A percentile compares a stretch with the other conserved stretches of the same genome.
Conservation (phyloP, 2,113 vertebrate species). For the Glareola pratincola region DNA sequence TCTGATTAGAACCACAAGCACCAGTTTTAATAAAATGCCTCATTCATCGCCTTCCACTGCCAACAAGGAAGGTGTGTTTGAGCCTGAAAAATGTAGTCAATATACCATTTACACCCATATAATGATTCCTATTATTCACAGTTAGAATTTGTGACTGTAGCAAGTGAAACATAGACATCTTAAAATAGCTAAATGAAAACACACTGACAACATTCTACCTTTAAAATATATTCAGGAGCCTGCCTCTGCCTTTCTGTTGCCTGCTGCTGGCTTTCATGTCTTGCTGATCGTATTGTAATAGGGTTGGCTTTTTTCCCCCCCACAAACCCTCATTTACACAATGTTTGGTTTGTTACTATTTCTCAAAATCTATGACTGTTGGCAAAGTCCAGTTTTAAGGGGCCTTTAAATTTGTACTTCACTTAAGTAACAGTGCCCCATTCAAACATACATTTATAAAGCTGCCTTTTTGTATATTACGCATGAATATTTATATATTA, state of each 20-base stretch:
- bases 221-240: constrained; percentile 71
- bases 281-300: constrained; percentile 62
- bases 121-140: constrained; percentile 77
- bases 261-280: constrained; percentile 63
- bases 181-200: constrained; percentile 75
- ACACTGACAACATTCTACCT: constrained; percentile 70
- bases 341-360: constrained; percentile 58
- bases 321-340: constrained; percentile 57
- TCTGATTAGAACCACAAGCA: constrained; percentile 77
- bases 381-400: constrained; percentile 52
- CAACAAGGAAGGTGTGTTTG: constrained; percentile 77
- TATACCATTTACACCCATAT: constrained; percentile 73
- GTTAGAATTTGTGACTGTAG: constrained; percentile 68
- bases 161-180: constrained; percentile 68
- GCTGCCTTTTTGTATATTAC: constrained; percentile 19
- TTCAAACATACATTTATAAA: constrained; percentile 43
- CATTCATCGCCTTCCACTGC: constrained; percentile 72
- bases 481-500: constrained; percentile 52
- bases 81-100: constrained; percentile 69
- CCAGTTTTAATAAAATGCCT: constrained; percentile 77
- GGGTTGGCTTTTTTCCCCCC: background rate
- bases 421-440: constrained; percentile 32
- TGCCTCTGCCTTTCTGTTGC: constrained; percentile 52
- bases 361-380: constrained; percentile 31
- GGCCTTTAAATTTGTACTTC: constrained; percentile 37